Base-by-base conservation (phyloP, 2,113 vertebrate genomes). In the Globicephala melas region DNA sequence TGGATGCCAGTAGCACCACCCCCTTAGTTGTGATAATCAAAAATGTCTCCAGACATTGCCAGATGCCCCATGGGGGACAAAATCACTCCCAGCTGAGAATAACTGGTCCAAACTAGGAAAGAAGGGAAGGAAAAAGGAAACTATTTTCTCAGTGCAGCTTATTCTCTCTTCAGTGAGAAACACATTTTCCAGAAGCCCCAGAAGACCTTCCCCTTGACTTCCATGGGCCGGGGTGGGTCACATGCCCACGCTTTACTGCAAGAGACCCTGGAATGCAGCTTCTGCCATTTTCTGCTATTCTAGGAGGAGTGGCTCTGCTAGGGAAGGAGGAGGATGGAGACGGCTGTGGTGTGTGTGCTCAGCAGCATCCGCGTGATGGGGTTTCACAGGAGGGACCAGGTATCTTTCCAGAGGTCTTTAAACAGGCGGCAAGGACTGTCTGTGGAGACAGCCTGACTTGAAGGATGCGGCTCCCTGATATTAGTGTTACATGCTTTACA, bases 301-400 rank as follows among this genome's bases (percentile, higher is more conserved):
- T 6, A 3, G 47, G 5, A 81, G n/a, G 2, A 2, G 12, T 0
- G 5, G 1, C 17, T 28, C 47, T 0, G 5, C 26, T 6, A 3
- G 26, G 8, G 12, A 3, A 18, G 31, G 50, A 15, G 41, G 65
- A 23, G 73, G 28, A 3, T 7, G 33, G 80, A 1, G 25, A 3
- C 3, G 65, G 15, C 28, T 36, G n/a, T 14, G 3, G 50, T 3
- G 53, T 17, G 17, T 21, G 2, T 8, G 3, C 25, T 31, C 33
- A 36, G 14, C 17, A 10, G 67, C 1, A 0, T 53, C 77, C 28
- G 85, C 67, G 0, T 5, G 28, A 10, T 2, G 25, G 63, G 74
- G 5, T 26, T 9, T 31, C 31, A 33, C 11, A 1, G 31, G 73
- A 44, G 58, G 5, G 12, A 12, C 28, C 58, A 15, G 68, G 68